A percentile compares a stretch with the other conserved stretches of the same genome.
These are phyloP conservation scores for Mandrillus leucophaeus DNA, from an alignment of 2,113 vertebrate species.

Conservation along the genomic window DNA sequence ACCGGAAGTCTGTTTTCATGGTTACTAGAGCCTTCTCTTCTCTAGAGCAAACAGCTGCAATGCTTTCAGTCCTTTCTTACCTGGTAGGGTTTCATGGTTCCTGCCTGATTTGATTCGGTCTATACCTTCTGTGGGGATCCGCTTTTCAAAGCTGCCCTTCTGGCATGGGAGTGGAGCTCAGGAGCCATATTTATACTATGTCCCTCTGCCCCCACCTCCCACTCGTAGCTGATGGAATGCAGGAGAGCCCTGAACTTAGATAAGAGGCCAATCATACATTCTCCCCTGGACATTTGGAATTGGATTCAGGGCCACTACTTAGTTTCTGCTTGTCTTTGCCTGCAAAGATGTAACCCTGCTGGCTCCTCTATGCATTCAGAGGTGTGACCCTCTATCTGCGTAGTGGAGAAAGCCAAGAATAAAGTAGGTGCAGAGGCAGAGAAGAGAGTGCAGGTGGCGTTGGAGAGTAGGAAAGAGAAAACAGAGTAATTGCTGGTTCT, in stretches of 20 bases:
- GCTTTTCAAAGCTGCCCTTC: neutral
- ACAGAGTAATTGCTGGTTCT: neutral
- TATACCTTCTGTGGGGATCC: neutral
- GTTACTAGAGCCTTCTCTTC: neutral
- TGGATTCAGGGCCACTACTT: neutral
- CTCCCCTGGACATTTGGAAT: neutral
- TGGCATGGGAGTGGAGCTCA: neutral
- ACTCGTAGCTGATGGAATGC: neutral
- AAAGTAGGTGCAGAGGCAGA: neutral
- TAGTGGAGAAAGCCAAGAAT: neutral
- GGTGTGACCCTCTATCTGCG: neutral
- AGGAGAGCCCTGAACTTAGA: neutral
- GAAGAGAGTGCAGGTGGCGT: too few species aligned
- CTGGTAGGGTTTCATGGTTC: neutral
- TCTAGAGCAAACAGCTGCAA: neutral
- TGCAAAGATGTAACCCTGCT: neutral
- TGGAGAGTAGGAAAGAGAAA: neutral
- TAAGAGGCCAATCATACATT: neutral
- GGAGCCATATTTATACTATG: neutral
- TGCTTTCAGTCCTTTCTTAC: neutral
- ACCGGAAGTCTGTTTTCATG: neutral
- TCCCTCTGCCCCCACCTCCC: neutral
- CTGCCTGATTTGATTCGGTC: neutral
- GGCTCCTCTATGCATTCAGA: neutral
- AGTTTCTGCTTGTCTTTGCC: neutral